A percentile compares a stretch with the other conserved stretches of the same genome.
phyloP scores from a whole-genome alignment of 92 coral and sea anemone species.

The Anthopleura xanthogrammica region DNA sequence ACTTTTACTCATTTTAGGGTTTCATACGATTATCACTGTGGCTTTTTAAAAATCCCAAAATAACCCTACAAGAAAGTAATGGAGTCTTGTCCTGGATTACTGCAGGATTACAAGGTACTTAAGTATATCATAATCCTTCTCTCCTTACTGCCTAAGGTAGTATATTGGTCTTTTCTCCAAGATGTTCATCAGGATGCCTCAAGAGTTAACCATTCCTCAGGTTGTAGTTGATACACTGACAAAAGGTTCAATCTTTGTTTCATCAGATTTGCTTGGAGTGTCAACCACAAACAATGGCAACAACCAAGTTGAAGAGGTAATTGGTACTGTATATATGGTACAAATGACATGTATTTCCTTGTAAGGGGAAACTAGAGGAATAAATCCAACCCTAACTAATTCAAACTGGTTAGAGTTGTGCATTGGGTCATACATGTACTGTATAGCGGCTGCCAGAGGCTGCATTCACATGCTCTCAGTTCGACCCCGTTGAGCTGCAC shows the following conservation, averaged over 20 bases:
- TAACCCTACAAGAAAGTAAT: conserved; percentile 11
- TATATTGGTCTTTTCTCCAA: too few relatives aligned
- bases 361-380: neutral
- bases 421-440: too few relatives aligned
- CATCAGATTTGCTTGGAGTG: conserved; percentile 29
- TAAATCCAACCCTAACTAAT: too few relatives aligned
- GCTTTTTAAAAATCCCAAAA: conserved; percentile 25
- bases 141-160: too few relatives aligned
- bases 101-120: conserved; percentile 66
- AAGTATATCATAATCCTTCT: neutral
- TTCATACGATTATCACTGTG: conserved; percentile 65
- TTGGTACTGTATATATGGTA: neutral
- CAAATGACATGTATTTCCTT: neutral
- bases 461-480: too few relatives aligned
- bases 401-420: too few relatives aligned
- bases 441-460: too few relatives aligned
- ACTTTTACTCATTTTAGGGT: conserved; percentile 34
- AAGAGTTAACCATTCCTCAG: too few relatives aligned
- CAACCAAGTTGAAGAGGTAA: conserved; percentile 16
- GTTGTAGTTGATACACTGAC: neutral
- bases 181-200: too few relatives aligned
- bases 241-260: neutral
- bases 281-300: conserved; percentile 1
- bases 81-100: conserved; percentile 65
- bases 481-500: too few relatives aligned